Evolutionary conservation across 2,797 vertebrate genomes (phyloP).

Genomic region (Mionectes olivaceus): DNA sequence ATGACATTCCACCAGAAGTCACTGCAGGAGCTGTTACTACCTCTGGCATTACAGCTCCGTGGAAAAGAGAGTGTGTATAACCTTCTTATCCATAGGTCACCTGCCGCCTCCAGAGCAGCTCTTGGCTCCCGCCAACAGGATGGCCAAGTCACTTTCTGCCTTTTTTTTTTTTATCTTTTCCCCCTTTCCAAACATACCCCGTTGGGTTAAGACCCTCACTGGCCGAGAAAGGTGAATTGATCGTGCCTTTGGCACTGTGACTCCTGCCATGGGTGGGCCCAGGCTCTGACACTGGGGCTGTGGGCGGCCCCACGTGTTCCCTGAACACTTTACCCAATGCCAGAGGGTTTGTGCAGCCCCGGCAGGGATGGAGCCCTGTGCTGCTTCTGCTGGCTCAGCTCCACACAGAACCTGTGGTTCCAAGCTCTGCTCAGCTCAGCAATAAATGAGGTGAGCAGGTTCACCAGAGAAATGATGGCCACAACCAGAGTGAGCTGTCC

Average conservation of each 20-base stretch:
- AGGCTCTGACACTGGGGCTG: background rate
- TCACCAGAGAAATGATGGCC: background rate
- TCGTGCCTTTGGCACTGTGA: fast-evolving
- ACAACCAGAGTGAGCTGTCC: fast-evolving
- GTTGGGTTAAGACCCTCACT: background rate
- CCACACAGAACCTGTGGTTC: background rate
- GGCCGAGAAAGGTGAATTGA: fast-evolving
- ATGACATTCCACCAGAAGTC: constrained; percentile 54
- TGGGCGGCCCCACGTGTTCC: background rate
- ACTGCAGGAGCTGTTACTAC: constrained; percentile 36
- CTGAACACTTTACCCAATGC: fast-evolving
- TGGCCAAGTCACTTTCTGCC: background rate
- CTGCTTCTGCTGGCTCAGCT: background rate
- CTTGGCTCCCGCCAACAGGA: background rate
- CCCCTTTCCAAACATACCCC: fast-evolving
- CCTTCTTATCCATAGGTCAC: background rate
- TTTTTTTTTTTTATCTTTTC: too few species aligned
- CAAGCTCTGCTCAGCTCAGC: background rate
- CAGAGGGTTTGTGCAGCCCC: background rate
- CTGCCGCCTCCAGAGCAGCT: background rate
- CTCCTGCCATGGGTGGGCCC: background rate
- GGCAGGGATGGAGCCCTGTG: fast-evolving
- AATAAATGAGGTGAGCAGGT: background rate
- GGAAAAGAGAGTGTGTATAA: too few species aligned
- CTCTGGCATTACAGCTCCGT: fast-evolving